Conservation (phyloP, 2,113 vertebrate genomes). For the Atractosteus spatula region DNA sequence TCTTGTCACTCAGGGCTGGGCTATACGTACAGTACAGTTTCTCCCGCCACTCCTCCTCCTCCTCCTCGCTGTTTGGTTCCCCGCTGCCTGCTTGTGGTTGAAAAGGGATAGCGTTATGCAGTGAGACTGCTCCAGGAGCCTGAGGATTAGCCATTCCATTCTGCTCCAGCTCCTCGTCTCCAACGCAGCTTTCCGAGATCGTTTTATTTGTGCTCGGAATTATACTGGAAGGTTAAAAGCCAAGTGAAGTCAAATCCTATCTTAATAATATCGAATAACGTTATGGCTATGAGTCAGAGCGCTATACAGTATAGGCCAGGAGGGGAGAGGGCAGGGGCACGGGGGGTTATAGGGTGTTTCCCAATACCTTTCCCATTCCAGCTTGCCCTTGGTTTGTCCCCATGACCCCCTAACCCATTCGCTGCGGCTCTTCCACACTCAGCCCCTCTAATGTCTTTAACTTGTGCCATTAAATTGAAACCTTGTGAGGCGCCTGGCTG, state of each 20-base stretch:
- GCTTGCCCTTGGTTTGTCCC: constrained; percentile 51
- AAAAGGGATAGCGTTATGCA: too few species aligned
- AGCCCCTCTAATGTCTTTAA: constrained; percentile 48
- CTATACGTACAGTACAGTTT: too few species aligned
- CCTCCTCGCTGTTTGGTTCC: too few species aligned
- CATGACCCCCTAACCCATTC: constrained; percentile 50
- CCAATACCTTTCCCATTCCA: constrained; percentile 28
- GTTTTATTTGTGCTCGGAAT: background rate
- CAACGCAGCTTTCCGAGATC: background rate
- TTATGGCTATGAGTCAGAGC: constrained; percentile 19
- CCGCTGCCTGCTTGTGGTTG: too few species aligned
- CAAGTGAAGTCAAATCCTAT: constrained; percentile 2
- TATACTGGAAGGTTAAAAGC: constrained; percentile 12
- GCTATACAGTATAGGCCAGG: background rate
- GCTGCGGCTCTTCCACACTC: constrained; percentile 39
- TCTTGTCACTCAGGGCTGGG: too few species aligned
- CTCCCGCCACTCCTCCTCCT: too few species aligned
- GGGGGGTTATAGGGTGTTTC: constrained; percentile 44
- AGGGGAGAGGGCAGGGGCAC: background rate
- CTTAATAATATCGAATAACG: constrained; percentile 34
- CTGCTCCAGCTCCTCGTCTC: constrained; percentile 1
- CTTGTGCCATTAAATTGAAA: constrained; percentile 68
- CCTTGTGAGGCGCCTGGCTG: constrained; percentile 63
- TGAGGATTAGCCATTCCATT: too few species aligned
- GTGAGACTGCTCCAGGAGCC: too few species aligned